Evolutionary conservation across 2,888 invertebrate genomes (phyloP).

Genomic region (Sarcophaga variegata): DNA sequence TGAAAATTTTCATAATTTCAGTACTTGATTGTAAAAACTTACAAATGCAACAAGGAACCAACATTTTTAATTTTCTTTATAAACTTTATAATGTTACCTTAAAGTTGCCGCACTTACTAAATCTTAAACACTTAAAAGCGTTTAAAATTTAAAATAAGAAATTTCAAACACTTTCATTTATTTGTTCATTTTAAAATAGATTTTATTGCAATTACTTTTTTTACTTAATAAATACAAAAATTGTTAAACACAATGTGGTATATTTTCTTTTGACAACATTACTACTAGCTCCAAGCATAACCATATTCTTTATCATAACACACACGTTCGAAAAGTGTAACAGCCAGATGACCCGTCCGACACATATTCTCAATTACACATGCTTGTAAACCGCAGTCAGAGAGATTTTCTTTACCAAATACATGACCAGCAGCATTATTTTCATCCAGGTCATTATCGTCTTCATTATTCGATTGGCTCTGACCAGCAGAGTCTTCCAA

Average conservation of each 20-base stretch:
- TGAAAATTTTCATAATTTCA: no score
- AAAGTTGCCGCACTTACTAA: no score
- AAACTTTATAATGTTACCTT: no score
- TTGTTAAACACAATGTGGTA: not conserved
- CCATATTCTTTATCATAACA: slow-evolving; percentile 79
- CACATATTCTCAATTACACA: slow-evolving; percentile 78
- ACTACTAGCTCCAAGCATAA: slow-evolving; percentile 79
- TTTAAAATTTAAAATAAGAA: not conserved
- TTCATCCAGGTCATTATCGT: slow-evolving; percentile 38
- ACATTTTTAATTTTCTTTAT: no score
- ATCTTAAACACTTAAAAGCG: not conserved
- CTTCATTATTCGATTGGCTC: slow-evolving; percentile 41
- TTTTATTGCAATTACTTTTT: slow-evolving; percentile 37
- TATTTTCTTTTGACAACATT: not conserved
- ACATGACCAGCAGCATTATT: slow-evolving; percentile 81
- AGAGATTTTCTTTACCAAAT: slow-evolving; percentile 92
- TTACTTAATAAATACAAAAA: slow-evolving; percentile 28
- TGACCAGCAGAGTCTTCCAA: slow-evolving; percentile 75
- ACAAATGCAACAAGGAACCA: no score
- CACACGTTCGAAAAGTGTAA: slow-evolving; percentile 78
- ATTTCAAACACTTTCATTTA: not conserved
- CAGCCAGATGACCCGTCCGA: slow-evolving; percentile 76
- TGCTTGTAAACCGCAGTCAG: slow-evolving; percentile 89
- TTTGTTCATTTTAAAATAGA: not conserved
- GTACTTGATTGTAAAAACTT: no score